Evolutionary conservation across 2,113 vertebrate species (phyloP).

Genomic region (Eulacestoma nigropectus): DNA sequence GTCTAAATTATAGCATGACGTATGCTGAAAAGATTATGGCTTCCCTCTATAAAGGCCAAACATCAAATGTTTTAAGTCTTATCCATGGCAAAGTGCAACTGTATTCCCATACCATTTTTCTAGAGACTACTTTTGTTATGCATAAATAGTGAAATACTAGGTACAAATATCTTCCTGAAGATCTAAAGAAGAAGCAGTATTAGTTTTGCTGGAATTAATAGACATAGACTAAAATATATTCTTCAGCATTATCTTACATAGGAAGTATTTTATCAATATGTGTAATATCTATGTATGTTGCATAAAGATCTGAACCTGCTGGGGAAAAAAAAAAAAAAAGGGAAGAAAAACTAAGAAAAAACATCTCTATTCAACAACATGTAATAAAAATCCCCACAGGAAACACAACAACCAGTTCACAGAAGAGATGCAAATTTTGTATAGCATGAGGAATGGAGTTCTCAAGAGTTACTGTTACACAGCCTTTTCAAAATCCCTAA

Average conservation of each 20-base stretch:
- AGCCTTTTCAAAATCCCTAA: neutral
- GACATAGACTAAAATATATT: neutral
- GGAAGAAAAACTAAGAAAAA: neutral
- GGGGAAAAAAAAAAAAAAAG: neutral
- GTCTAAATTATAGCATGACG: neutral
- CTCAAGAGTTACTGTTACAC: neutral
- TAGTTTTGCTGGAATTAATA: neutral
- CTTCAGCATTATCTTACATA: neutral
- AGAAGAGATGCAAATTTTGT: neutral
- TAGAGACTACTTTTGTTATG: neutral
- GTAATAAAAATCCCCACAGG: neutral
- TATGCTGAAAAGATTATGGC: neutral
- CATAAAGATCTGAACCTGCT: neutral
- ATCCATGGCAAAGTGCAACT: neutral
- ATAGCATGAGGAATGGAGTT: neutral
- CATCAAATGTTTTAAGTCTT: neutral
- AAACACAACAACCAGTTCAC: neutral
- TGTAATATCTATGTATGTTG: neutral
- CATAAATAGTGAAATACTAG: neutral
- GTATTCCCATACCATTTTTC: neutral
- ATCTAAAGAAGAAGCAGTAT: neutral
- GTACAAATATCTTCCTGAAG: neutral
- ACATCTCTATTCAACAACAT: fast-evolving
- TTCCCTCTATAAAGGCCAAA: neutral
- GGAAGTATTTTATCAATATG: neutral